Base-by-base conservation (phyloP, 2,888 invertebrate genomes). In the Diloba caeruleocephala region DNA sequence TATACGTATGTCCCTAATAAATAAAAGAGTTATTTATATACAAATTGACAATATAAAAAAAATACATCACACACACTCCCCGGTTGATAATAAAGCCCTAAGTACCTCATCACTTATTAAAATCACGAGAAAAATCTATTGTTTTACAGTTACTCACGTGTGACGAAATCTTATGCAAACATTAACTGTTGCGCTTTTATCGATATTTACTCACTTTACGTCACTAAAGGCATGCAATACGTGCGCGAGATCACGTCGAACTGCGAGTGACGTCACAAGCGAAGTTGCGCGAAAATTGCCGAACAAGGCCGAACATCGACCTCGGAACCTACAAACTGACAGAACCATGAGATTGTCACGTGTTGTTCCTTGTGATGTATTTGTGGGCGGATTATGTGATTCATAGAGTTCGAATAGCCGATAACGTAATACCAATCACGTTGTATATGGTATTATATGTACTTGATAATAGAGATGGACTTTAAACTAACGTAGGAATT, bases 301-400 rank as follows among this genome's bases (percentile, higher is more conserved):
- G 81, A 85, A 85, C 90, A 92, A 92, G 90, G 90, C 85, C 91
- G 91, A 86, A 36, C 89, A 74, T 80, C 79, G 87, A 90, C 89
- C 91, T 87, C 86, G 70, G 71, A 61, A 62, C 67, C 67, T 65
- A 67, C 51, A 68, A 65, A 64, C 54, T 57, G 53, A 54, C 57
- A 52, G 52, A 60, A 64, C 31, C 49, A 63, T 51, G 53, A 54
- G 41, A 57, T 50, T 50, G 61, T 76, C 78, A 78, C 79, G 78
- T 76, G 76, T 49, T 42, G 19, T 31, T 43, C 29, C 59, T 52
- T 57, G 55, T 68, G 59, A 64, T 53, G 28, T 44, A 26, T 39
- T 28, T 46, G 64, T 61, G 50, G 53, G 55, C 49, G 53, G 56
- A 38, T 39, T 29, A 34, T 15, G 19, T 69, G 69, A 71, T 54